Conservation (phyloP, 1,140 invertebrate species). For the Pseudomyrmex gracilis region DNA sequence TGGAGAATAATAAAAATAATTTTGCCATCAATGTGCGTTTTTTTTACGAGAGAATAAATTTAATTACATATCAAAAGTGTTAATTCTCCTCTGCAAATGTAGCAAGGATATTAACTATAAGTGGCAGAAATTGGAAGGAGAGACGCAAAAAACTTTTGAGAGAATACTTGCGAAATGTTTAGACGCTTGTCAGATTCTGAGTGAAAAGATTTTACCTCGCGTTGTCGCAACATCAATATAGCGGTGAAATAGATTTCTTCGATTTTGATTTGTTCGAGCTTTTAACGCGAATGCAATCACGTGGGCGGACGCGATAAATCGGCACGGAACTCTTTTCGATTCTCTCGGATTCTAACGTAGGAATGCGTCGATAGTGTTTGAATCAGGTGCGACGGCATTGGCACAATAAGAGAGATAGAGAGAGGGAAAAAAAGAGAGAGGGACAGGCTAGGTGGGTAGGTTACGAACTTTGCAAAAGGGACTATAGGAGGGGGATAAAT, state of each 20-base stretch:
- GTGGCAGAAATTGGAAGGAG: background rate
- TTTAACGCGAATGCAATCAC: slow-evolving; percentile 53
- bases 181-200: background rate
- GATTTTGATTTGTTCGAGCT: slow-evolving; percentile 34
- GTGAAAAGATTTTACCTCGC: slow-evolving; percentile 15
- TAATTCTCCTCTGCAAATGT: background rate
- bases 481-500: background rate
- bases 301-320: slow-evolving; percentile 31
- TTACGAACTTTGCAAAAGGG: slow-evolving; percentile 39
- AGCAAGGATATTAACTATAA: slow-evolving; percentile 21
- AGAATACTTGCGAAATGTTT: slow-evolving; percentile 17
- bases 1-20: slow-evolving; percentile 28
- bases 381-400: slow-evolving; percentile 2
- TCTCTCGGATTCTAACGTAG: slow-evolving; percentile 32
- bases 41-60: too few relatives aligned
- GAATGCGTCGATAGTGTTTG: slow-evolving; percentile 52
- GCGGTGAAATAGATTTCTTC: slow-evolving; percentile 19
- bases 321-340: slow-evolving; percentile 19
- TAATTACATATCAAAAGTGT: too few relatives aligned
- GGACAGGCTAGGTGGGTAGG: slow-evolving; percentile 1
- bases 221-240: slow-evolving; percentile 28
- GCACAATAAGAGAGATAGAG: background rate
- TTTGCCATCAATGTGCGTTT: background rate
- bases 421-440: background rate
- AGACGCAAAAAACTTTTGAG: too few relatives aligned